Evolutionary conservation across 30 jellyfish, hydroid and myxozoan genomes (phyloP), one percentile per base, ranked within the genome.

Genomic region (Cassiopea xamachana): DNA sequence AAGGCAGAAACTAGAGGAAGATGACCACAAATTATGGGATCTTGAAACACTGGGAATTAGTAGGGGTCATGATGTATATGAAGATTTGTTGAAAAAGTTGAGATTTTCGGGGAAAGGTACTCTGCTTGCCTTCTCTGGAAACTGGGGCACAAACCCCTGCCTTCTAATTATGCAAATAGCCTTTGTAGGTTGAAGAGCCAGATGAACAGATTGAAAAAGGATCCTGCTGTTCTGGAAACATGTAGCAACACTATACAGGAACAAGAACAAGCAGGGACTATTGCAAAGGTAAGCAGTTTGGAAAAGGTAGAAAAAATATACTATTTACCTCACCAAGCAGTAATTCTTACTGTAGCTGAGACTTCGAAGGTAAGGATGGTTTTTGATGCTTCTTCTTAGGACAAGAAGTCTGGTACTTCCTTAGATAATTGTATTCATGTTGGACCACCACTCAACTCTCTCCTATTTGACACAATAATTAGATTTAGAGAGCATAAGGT

Each of bases 51-150:
- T 62, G 9, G 80, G 80, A 7, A 83, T 83, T 67, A 67, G 39
- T 79, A 87, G 59, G 55, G 80, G 62, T 69, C 81, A 7, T 73
- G 68, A 15, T 10, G 92, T 85, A 15, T 76, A 85, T 60, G 73
- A 48, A 46, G 83, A 48, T 19, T 85, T 72, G 50, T 50, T 48
- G 55, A 88, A 85, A 61, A 51, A 59, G 81, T 85, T 46, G 12
- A 2, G 81, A 71, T 73, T 60, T 7, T 39, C 58, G 93, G 93
- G 18, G 68, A 49, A 73, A 55, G 93, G 19, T 85, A 85, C 75
- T 10, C 49, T 14, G 93, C 73, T 13, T 19, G 58, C 49, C 61
- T 85, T 51, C 93, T 88, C 18, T 73, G 93, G 93, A 85, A 75
- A 62, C 47, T 62, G 50, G 93, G 59, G 48, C 48, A 51, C 43